phyloP scores from a whole-genome alignment of 2,113 vertebrate species.

The Lepidothrix coronata region DNA sequence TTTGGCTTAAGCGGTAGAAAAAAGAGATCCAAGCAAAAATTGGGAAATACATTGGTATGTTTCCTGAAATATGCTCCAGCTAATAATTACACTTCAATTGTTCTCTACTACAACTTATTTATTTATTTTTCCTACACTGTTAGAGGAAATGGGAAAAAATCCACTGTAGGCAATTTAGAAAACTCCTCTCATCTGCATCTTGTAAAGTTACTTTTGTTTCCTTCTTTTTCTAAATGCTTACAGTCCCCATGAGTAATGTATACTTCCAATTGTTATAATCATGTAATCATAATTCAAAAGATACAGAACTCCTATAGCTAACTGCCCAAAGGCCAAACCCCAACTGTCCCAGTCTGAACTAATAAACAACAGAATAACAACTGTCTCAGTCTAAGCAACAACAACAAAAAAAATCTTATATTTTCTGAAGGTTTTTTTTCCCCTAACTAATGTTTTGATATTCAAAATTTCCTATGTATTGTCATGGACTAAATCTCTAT shows the following conservation, averaged over 20 bases:
- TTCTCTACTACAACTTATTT: neutral
- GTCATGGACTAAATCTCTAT: neutral
- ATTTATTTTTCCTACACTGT: neutral
- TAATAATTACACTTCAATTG: neutral
- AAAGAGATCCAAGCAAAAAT: neutral
- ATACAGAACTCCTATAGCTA: neutral
- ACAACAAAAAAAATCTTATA: neutral
- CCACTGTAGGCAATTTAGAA: neutral
- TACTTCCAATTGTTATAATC: neutral
- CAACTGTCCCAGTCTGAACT: neutral
- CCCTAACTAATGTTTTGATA: neutral
- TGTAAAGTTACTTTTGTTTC: neutral
- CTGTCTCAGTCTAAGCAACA: neutral
- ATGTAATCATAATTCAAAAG: neutral
- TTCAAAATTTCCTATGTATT: neutral
- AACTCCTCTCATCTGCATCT: neutral
- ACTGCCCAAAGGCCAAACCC: neutral
- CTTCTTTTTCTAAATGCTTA: neutral
- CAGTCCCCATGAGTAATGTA: neutral
- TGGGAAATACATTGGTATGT: neutral
- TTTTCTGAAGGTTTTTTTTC: neutral
- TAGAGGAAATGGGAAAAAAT: neutral
- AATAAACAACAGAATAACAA: neutral
- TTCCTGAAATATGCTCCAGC: neutral
- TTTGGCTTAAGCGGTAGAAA: neutral